Conservation (phyloP, 37 sponge, comb jelly and placozoan genomes). For the Oopsacas minuta region DNA sequence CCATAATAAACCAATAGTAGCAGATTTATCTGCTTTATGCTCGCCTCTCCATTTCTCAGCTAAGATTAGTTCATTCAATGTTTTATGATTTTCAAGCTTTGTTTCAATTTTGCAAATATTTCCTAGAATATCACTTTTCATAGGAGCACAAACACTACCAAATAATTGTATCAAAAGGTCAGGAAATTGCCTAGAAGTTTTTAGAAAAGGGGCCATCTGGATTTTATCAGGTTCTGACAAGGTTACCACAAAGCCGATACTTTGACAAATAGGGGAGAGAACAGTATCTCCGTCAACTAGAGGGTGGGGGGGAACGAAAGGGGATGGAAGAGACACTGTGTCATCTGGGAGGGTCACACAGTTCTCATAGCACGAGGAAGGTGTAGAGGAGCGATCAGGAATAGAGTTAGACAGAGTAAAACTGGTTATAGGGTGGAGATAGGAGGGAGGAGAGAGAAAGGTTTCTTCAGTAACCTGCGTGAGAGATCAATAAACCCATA, state of each 20-base stretch:
- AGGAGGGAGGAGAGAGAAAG: not conserved
- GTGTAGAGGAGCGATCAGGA: not conserved
- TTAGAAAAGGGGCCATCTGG: conserved; percentile 52
- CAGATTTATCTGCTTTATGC: not conserved
- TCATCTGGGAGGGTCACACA: too few species aligned
- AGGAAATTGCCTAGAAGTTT: conserved; percentile 22
- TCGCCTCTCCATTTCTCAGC: not conserved
- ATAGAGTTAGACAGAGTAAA: not conserved
- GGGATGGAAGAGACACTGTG: not conserved
- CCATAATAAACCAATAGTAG: not conserved
- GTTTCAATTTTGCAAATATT: conserved; percentile 29
- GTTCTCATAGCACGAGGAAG: not conserved
- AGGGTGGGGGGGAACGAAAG: not conserved
- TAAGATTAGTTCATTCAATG: not conserved
- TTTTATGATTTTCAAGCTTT: not conserved
- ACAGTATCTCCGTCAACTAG: not conserved
- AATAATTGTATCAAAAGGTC: not conserved
- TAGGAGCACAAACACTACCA: conserved; percentile 60
- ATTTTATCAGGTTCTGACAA: not conserved
- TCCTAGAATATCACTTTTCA: conserved; percentile 62
- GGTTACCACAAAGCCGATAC: not conserved
- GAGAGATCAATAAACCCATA: not conserved
- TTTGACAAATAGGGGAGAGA: not conserved
- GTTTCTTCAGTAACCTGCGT: not conserved
- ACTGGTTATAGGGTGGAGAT: not conserved